Conservation (phyloP, 2,888 invertebrate genomes). For the Drosophila hamatofila region DNA sequence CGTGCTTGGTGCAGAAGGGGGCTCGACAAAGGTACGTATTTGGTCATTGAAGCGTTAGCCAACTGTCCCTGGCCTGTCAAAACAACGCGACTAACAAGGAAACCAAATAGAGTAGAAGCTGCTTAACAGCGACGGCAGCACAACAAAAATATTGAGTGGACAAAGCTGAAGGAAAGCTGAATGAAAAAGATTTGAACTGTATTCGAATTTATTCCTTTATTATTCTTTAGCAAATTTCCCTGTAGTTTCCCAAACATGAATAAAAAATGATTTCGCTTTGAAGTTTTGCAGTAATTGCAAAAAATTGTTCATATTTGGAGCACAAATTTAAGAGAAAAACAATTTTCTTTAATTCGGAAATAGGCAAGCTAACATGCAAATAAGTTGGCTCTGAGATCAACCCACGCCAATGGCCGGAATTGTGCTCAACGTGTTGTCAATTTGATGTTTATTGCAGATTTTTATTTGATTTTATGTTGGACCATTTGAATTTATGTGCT, state of each 20-base stretch:
- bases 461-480: slow-evolving; percentile 74
- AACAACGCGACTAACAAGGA: background rate
- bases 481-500: slow-evolving; percentile 72
- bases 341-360: slow-evolving; percentile 14
- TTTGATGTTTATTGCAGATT: slow-evolving; percentile 76
- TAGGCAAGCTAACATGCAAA: slow-evolving; percentile 30
- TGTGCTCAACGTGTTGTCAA: slow-evolving; percentile 68
- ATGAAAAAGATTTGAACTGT: background rate
- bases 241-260: background rate
- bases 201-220: background rate
- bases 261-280: slow-evolving; percentile 9
- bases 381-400: slow-evolving; percentile 12
- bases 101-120: slow-evolving; percentile 13
- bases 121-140: background rate
- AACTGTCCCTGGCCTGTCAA: slow-evolving; percentile 14
- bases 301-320: slow-evolving; percentile 8
- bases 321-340: slow-evolving; percentile 3
- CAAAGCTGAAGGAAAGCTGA: background rate
- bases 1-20: slow-evolving; percentile 30
- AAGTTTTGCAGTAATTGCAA: slow-evolving; percentile 29
- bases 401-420: slow-evolving; percentile 4
- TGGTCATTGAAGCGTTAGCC: slow-evolving; percentile 29
- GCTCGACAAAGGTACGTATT: slow-evolving; percentile 16
- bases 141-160: background rate
- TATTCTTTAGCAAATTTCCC: background rate